Evolutionary conservation across 37 sponge, comb jelly and placozoan species (phyloP).

Genomic region (Oscarella lobularis): DNA sequence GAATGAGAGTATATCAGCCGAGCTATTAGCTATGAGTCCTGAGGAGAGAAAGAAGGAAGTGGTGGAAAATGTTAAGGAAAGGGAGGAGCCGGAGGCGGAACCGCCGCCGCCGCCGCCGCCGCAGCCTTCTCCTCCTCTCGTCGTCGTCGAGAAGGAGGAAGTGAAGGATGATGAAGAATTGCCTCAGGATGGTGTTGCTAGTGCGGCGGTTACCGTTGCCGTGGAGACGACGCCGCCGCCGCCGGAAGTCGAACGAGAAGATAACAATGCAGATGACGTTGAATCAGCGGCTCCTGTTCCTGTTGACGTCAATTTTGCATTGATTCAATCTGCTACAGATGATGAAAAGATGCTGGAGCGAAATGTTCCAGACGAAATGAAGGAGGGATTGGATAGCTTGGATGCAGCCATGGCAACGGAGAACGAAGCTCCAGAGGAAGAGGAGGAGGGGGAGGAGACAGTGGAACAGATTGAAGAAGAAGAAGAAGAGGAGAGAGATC

Average conservation of each 20-base stretch:
- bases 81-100: background rate
- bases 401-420: background rate
- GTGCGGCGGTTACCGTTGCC: too few species aligned
- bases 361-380: conserved; percentile 1
- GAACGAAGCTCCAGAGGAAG: background rate
- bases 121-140: too few species aligned
- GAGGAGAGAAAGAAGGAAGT: too few species aligned
- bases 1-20: too few species aligned
- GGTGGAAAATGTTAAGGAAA: background rate
- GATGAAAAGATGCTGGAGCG: background rate
- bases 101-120: background rate
- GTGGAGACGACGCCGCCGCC: too few species aligned
- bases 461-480: background rate
- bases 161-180: background rate
- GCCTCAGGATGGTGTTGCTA: too few species aligned
- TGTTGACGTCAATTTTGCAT: background rate
- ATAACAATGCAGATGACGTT: background rate
- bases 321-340: background rate
- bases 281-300: background rate
- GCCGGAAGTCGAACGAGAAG: background rate
- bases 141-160: background rate
- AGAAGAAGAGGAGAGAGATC: background rate
- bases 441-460: background rate
- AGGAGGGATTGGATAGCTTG: background rate
- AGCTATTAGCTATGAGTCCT: too few species aligned